These are phyloP conservation scores for Phaethon lepturus DNA, from an alignment of 2,113 vertebrate genomes.

Conservation along the genomic window DNA sequence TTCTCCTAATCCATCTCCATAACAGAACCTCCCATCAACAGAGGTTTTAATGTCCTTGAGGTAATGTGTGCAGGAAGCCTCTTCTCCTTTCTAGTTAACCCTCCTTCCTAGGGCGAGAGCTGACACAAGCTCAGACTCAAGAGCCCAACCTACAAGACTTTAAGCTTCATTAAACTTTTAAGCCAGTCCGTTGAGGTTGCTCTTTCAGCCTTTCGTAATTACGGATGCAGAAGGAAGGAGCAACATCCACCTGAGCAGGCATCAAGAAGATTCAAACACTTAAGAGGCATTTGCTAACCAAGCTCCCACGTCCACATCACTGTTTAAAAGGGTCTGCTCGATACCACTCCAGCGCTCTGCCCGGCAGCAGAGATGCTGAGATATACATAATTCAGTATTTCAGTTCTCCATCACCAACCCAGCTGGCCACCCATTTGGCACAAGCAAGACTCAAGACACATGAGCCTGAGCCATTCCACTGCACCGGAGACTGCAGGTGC, in stretches of 20 bases:
- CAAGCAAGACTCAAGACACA: neutral
- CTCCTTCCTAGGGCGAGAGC: neutral
- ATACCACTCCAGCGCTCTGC: constrained; percentile 34
- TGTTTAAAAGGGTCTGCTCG: constrained; percentile 46
- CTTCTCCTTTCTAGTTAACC: constrained; percentile 37
- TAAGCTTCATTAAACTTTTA: constrained; percentile 76
- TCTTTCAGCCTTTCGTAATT: constrained; percentile 59
- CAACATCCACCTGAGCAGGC: constrained; percentile 30
- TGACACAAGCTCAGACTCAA: constrained; percentile 7
- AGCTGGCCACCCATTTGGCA: neutral
- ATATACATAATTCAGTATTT: constrained; percentile 34
- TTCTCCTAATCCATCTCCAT: neutral
- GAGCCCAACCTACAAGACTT: neutral
- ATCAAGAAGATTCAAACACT: constrained; percentile 47
- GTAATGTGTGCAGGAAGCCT: neutral
- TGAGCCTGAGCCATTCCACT: neutral
- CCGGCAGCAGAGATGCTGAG: neutral
- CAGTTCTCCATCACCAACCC: neutral
- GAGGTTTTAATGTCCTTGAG: neutral
- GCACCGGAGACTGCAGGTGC: neutral
- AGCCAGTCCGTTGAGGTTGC: constrained; percentile 4
- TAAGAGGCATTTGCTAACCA: constrained; percentile 53
- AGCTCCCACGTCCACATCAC: neutral
- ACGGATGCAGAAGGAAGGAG: neutral
- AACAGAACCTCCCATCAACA: neutral